phyloP scores from a whole-genome alignment of 1,140 invertebrate species.

The Drosophila yakuba region DNA sequence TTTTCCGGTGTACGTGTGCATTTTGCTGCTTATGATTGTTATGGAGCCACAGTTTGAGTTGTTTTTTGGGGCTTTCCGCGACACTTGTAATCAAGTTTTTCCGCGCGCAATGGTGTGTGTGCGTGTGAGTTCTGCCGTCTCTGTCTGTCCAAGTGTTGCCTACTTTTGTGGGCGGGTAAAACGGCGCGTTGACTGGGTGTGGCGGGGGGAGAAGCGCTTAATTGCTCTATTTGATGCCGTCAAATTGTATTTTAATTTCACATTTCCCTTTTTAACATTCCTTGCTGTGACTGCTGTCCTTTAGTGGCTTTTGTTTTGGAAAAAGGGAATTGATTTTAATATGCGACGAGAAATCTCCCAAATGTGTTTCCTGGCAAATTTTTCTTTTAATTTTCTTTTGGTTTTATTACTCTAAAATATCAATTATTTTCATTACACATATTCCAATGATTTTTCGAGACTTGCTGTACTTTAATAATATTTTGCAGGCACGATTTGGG shows the following conservation, averaged over 20 bases:
- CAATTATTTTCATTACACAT: no score
- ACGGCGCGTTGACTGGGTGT: neutral
- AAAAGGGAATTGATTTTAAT: neutral
- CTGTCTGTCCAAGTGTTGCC: conserved; percentile 3
- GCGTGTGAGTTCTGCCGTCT: conserved; percentile 11
- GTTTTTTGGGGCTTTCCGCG: conserved; percentile 52
- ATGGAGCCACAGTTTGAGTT: conserved; percentile 44
- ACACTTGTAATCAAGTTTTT: conserved; percentile 55
- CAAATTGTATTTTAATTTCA: conserved; percentile 81
- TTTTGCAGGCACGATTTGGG: neutral
- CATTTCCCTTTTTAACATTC: conserved; percentile 51
- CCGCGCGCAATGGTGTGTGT: conserved; percentile 11
- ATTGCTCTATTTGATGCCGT: conserved; percentile 79
- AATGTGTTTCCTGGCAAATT: no score
- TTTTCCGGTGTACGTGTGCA: conserved; percentile 25
- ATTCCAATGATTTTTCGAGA: no score
- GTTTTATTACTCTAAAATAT: no score
- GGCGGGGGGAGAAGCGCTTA: conserved; percentile 43
- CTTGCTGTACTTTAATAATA: neutral
- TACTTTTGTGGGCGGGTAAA: conserved; percentile 10
- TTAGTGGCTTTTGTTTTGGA: conserved; percentile 28
- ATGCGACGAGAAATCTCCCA: neutral
- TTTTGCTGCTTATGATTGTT: conserved; percentile 40
- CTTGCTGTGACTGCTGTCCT: conserved; percentile 35
- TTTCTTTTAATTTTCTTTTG: no score